Base-by-base conservation (phyloP, 2,113 vertebrate species). In the Ammodramus savannarum region DNA sequence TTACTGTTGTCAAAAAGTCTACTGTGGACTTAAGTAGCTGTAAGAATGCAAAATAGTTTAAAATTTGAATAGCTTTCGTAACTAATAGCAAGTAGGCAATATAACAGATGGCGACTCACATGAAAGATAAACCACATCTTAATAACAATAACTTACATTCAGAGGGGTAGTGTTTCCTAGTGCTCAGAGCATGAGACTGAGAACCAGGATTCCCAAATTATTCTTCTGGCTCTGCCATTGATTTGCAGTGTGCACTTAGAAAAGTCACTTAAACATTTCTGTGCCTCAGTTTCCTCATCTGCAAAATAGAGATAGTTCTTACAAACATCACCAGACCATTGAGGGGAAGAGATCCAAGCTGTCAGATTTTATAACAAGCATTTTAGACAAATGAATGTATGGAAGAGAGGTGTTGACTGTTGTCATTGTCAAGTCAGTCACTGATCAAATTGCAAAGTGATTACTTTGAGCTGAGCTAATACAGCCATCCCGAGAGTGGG, bases 21-120 rank as follows among this genome's bases (percentile, higher is more conserved):
- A 92, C 91, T 94, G 96, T 91, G 69, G 83, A 88, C 69, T 94
- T 91, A 78, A 92, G 85, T 71, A 90, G 79, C 86, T 96, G 89
- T 76, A 73, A 92, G 95, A 93, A 96, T 91, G 87, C 93, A 95
- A 84, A 96, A 55, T 82, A 86, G 90, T 91, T 92, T 74, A 95
- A 93, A 95, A 96, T 96, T 95, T 74, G 95, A 94, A 97, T 83
- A 96, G 94, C 73, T 92, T 97, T 92, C 44, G n/a, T 96, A 96
- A 95, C 91, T 81, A 95, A 95, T 65, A 95, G 78, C 32, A 62
- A 96, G 93, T 51, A 95, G 79, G 94, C 90, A 92, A 95, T 95
- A 85, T 48, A 95, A 87, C 91, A 94, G 85, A 95, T 95, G 91
- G 95, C 3, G 4, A 72, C 72, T 95, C 71, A 68, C 34, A 76